Base-by-base conservation (phyloP, 1,140 invertebrate genomes). In the Phocides pigmalion region DNA sequence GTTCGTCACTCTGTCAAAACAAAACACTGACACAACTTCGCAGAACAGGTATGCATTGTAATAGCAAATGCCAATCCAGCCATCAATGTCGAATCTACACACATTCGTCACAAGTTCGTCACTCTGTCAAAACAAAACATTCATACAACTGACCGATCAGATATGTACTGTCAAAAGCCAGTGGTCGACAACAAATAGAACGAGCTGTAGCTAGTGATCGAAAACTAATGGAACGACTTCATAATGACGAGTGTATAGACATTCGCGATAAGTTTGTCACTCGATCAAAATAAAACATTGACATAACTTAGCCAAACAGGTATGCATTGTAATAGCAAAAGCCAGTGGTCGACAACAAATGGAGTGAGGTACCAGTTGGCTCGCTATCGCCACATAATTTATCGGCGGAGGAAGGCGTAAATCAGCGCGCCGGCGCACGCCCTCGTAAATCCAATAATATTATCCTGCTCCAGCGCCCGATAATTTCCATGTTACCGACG, bases 361-460 rank as follows among this genome's bases (percentile, higher is more conserved):
- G 53, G 37, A 56, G 41, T 51, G 47, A 62, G 37, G 59, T 25
- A 19, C 59, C 35, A 49, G 46, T 51, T 58, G 15, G 64, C 19
- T 35, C 62, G 47, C 62, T 73, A 72, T 75, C 72, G 64, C 66
- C 11, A 59, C 58, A 44, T 78, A 74, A 80, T 80, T 82, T 80
- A 82, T 78, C 73, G 77, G n/a, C 56, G 41, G 53, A 76, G 80
- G 80, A 82, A 82, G 71, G 72, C 66, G 70, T 82, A 82, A 82
- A 80, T 82, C 80, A 76, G 62, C 44, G 50, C 70, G 66, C 75
- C 68, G 69, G 78, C 71, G 72, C 70, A 76, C 63, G 61, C 70
- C 73, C 77, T 76, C 80, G 69, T 82, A 82, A 82, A 82, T 82
- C 77, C 73, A 75, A 73, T 74, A 74, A 79, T 80, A 82, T 82